Conservation (phyloP, 2,888 invertebrate genomes). For the Nomada hirtipes region DNA sequence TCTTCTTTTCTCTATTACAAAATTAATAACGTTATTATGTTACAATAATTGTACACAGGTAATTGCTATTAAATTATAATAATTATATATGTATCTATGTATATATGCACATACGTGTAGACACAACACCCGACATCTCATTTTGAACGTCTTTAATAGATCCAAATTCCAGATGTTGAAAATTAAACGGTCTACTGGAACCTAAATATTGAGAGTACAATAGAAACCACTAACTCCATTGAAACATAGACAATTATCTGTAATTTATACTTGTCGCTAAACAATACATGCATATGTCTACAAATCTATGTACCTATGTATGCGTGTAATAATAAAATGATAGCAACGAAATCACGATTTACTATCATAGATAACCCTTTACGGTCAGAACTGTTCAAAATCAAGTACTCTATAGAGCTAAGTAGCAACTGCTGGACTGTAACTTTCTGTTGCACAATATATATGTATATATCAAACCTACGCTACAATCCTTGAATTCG, state of each 20-base stretch:
- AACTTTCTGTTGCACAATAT: too few species aligned
- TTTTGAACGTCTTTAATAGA: conserved; percentile 82
- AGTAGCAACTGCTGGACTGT: too few species aligned
- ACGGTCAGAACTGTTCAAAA: too few species aligned
- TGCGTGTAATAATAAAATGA: too few species aligned
- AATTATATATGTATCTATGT: neutral
- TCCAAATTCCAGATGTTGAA: conserved; percentile 82
- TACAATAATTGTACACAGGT: neutral
- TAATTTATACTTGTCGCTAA: neutral
- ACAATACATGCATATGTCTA: neutral
- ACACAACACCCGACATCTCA: conserved; percentile 80
- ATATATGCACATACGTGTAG: neutral
- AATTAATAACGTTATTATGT: conserved; percentile 7
- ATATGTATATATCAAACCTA: too few species aligned
- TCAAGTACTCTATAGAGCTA: too few species aligned
- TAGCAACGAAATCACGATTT: conserved; percentile 10
- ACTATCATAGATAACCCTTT: conserved; percentile 4
- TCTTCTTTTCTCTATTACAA: conserved; percentile 85
- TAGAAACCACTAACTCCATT: neutral
- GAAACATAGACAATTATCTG: neutral
- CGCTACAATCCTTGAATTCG: too few species aligned
- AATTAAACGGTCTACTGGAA: conserved; percentile 79
- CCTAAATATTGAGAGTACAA: conserved; percentile 69
- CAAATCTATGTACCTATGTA: neutral
- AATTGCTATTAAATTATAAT: neutral